These are phyloP conservation scores for Tetropium fuscum DNA, from an alignment of 2,888 invertebrate species.

Conservation along the genomic window DNA sequence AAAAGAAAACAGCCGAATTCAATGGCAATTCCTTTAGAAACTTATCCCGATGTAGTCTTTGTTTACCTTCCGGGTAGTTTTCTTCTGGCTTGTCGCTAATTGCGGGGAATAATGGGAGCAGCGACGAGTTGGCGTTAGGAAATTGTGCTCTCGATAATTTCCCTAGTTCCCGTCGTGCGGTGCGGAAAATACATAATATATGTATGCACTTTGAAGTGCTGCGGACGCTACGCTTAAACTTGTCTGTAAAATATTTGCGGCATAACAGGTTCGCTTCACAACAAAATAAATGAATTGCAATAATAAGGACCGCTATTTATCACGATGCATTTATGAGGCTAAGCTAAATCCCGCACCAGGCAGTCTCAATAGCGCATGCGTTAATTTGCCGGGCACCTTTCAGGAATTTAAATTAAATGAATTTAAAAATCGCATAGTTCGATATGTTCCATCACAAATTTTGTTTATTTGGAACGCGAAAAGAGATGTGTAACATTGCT, in stretches of 20 bases:
- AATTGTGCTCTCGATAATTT: conserved; percentile 31
- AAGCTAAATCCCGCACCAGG: too few species aligned
- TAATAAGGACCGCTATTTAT: too few species aligned
- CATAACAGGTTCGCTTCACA: too few species aligned
- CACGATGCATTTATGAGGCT: too few species aligned
- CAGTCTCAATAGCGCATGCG: too few species aligned
- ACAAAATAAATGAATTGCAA: too few species aligned
- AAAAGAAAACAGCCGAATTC: conserved; percentile 26
- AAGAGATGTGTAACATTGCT: too few species aligned
- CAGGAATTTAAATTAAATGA: too few species aligned
- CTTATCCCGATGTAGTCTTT: conserved; percentile 30
- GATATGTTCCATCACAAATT: too few species aligned
- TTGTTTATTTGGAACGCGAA: too few species aligned
- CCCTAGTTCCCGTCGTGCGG: neutral
- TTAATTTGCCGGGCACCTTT: too few species aligned
- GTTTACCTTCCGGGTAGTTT: conserved; percentile 30
- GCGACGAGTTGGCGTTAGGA: conserved; percentile 25
- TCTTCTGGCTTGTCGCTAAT: conserved; percentile 34
- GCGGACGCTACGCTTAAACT: neutral
- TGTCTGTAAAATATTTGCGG: neutral
- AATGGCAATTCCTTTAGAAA: conserved; percentile 27
- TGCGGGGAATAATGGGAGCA: conserved; percentile 33
- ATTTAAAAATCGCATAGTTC: too few species aligned
- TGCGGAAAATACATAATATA: conserved; percentile 1
- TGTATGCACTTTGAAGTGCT: conserved; percentile 6